Evolutionary conservation across 1,140 invertebrate species (phyloP), one percentile per base, ranked within the genome.

Genomic region (Formica exsecta): DNA sequence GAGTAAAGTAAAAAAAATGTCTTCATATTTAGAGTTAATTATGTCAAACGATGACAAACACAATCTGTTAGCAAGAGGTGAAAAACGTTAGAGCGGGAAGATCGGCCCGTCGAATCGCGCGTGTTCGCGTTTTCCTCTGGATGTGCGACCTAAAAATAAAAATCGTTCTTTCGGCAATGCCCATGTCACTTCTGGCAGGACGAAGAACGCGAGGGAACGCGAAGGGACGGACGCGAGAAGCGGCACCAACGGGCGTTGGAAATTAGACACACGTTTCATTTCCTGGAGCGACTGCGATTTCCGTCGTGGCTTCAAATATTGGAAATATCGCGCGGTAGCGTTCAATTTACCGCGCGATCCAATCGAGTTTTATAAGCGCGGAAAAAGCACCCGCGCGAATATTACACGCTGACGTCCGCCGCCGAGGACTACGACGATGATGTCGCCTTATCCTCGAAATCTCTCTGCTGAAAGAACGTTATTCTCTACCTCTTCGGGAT

Each of bases 231-330:
- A 74, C 87, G 73, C 70, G 36, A 65, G 73, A 51, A 74, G 70
- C 59, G 74, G 73, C 41, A 32, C 19, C 74, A 83, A 88, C 90
- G 85, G 89, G 90, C 91, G 92, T 94, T 94, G 93, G 93, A 95
- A 95, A 95, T 95, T 95, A 95, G 93, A 94, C 94, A 94, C 94
- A 94, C 94, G 89, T 94, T 95, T 95, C 94, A 95, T 95, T 95
- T 95, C 94, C 94, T 94, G 93, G 81, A 93, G 87, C 92, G 94
- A 93, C 93, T 94, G 92, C 91, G 90, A 92, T 92, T 94, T 95
- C 94, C 94, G 93, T 89, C 90, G 83, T 88, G 80, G 90, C 92
- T 93, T 94, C 93, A 93, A 94, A 93, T 94, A 94, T 95, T 94
- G 94, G 92, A 95, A 95, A 94, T 94, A 94, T 94, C 93, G 87